These are phyloP conservation scores for Amphimallon solstitiale DNA, from an alignment of 2,888 invertebrate genomes.

Conservation along the genomic window DNA sequence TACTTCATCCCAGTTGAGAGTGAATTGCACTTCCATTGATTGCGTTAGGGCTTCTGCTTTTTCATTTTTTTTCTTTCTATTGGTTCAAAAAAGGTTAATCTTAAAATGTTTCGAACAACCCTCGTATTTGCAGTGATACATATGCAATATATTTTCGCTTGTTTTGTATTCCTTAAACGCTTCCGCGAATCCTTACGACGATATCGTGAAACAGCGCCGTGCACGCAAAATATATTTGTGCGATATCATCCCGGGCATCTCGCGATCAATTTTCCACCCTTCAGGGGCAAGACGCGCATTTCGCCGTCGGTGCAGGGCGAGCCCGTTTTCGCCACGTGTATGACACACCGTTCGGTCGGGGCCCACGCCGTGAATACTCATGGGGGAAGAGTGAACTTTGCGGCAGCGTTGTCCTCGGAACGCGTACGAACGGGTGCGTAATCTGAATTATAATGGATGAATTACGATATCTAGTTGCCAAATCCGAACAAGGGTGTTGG, in stretches of 20 bases:
- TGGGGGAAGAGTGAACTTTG: background rate
- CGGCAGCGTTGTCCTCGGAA: too few species aligned
- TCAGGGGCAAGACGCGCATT: background rate
- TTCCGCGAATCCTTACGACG: too few species aligned
- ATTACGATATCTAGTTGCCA: constrained; percentile 12
- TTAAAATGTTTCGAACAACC: too few species aligned
- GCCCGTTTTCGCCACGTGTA: background rate
- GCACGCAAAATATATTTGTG: background rate
- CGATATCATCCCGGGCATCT: constrained; percentile 11
- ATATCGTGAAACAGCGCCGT: too few species aligned
- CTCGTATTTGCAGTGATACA: too few species aligned
- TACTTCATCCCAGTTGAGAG: too few species aligned
- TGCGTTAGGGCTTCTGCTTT: too few species aligned
- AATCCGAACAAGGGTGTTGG: constrained; percentile 6
- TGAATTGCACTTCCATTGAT: too few species aligned
- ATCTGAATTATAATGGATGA: constrained; percentile 26
- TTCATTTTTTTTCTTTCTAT: too few species aligned
- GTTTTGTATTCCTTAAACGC: too few species aligned
- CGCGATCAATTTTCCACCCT: constrained; percentile 22
- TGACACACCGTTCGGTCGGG: constrained; percentile 2
- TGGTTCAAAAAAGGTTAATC: too few species aligned
- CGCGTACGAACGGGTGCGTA: background rate
- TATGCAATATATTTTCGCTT: too few species aligned
- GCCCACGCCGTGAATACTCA: constrained; percentile 11
- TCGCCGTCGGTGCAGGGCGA: background rate